A percentile compares a stretch with the other conserved stretches of the same genome.
phyloP scores from a whole-genome alignment of 2,797 vertebrate genomes.

The Semotilus atromaculatus region DNA sequence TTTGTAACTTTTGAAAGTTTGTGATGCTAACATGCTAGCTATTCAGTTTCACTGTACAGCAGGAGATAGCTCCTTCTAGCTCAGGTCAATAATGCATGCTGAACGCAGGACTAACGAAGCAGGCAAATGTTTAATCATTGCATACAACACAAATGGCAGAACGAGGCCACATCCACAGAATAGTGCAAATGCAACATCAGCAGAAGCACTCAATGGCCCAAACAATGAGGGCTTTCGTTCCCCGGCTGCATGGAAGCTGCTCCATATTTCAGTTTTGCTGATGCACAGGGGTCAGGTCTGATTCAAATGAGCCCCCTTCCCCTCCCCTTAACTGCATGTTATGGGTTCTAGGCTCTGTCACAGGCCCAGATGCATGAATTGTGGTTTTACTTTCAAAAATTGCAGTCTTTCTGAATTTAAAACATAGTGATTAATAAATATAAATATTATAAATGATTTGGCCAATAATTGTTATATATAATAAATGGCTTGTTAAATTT shows the following conservation, averaged over 20 bases:
- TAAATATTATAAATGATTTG: too few species aligned
- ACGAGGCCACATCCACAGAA: constrained; percentile 45
- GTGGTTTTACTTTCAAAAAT: constrained; percentile 1
- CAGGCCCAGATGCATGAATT: not conserved
- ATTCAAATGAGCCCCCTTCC: constrained; percentile 46
- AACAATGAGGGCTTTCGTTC: constrained; percentile 59
- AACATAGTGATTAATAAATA: not conserved
- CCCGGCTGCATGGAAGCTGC: constrained; percentile 62
- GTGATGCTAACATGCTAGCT: constrained; percentile 19
- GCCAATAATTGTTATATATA: not conserved
- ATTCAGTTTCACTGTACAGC: not conserved
- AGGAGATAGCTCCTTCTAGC: not conserved
- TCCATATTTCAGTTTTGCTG: constrained; percentile 68
- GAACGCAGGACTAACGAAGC: constrained; percentile 40
- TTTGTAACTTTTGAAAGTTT: constrained; percentile 21
- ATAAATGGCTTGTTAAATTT: not conserved
- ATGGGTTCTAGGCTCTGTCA: constrained; percentile 9
- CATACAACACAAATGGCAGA: constrained; percentile 31
- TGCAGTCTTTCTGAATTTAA: not conserved
- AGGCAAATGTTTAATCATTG: constrained; percentile 59
- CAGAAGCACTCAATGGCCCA: constrained; percentile 56
- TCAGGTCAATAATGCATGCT: constrained; percentile 15
- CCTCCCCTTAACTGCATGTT: not conserved
- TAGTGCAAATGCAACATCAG: constrained; percentile 68
- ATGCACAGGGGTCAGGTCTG: constrained; percentile 60